phyloP scores from a whole-genome alignment of 2,888 invertebrate genomes.

The Sphaeridia pumilis region DNA sequence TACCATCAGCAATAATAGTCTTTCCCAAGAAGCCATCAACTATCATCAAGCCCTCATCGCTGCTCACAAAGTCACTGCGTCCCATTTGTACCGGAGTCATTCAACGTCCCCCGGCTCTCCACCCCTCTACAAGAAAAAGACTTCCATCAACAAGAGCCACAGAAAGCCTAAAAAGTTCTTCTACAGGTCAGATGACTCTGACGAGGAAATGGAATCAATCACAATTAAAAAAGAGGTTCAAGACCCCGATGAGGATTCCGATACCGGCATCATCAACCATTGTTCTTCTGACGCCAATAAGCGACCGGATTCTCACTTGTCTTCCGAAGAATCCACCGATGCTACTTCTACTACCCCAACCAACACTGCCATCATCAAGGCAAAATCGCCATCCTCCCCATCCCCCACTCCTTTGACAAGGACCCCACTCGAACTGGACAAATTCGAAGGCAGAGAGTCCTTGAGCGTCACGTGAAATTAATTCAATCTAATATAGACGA shows the following conservation, averaged over 20 bases:
- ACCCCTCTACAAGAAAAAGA: not conserved
- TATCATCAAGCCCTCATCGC: not conserved
- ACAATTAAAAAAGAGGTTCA: slow-evolving; percentile 11
- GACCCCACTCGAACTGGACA: not conserved
- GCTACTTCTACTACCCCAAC: no score
- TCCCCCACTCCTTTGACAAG: not conserved
- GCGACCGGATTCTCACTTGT: not conserved
- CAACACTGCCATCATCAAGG: no score
- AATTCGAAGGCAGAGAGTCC: not conserved
- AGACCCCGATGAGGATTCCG: not conserved
- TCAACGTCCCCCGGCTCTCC: not conserved
- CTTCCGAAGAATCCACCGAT: slow-evolving; percentile 15
- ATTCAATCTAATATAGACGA: no score
- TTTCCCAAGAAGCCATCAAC: slow-evolving; percentile 9
- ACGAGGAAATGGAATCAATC: slow-evolving; percentile 32
- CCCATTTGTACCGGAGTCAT: not conserved
- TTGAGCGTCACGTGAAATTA: slow-evolving; percentile 3
- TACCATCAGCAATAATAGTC: slow-evolving; percentile 2
- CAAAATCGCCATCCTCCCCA: not conserved
- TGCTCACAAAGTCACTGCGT: not conserved
- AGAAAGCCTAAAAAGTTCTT: slow-evolving; percentile 31
- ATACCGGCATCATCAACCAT: not conserved
- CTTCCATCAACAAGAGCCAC: not conserved
- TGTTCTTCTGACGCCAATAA: not conserved
- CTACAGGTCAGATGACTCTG: slow-evolving; percentile 35